phyloP scores from a whole-genome alignment of 2,797 vertebrate species.

The Sebastes minor region DNA sequence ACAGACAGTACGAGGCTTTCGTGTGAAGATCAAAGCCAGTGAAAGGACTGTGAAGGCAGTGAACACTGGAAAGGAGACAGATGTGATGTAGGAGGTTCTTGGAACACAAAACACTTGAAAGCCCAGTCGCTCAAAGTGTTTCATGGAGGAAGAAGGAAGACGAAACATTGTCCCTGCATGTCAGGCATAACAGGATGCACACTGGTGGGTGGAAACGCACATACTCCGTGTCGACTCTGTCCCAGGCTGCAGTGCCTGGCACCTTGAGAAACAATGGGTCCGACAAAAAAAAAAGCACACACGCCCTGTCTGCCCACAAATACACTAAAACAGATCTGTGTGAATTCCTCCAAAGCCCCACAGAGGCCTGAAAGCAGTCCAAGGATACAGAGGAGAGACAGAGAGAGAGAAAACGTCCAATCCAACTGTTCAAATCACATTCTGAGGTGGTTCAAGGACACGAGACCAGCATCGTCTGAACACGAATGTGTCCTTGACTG shows the following conservation, averaged over 20 bases:
- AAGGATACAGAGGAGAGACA: constrained; percentile 26
- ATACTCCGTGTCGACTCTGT: constrained; percentile 10
- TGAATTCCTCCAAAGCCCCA: constrained; percentile 46
- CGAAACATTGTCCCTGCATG: constrained; percentile 42
- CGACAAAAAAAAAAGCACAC: constrained; percentile 5
- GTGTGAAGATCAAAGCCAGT: constrained; percentile 59
- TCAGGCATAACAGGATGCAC: constrained; percentile 62
- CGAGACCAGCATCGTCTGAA: neutral
- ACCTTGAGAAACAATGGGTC: constrained; percentile 46
- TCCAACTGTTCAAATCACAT: constrained; percentile 22
- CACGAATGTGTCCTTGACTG: neutral
- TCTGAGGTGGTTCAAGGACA: constrained; percentile 44
- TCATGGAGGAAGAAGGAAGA: constrained; percentile 44
- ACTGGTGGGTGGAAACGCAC: constrained; percentile 24
- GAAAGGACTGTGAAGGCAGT: constrained; percentile 45
- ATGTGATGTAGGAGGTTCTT: constrained; percentile 47
- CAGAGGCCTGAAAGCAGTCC: constrained; percentile 42
- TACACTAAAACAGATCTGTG: constrained; percentile 8
- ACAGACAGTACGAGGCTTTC: constrained; percentile 21
- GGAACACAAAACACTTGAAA: constrained; percentile 63
- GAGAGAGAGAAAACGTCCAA: neutral
- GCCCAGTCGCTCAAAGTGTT: constrained; percentile 46
- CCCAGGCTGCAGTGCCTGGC: constrained; percentile 33
- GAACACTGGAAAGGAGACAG: constrained; percentile 53
- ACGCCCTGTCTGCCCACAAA: neutral